Conservation (phyloP, 2,113 vertebrate species). For the Balaenoptera acutorostrata region DNA sequence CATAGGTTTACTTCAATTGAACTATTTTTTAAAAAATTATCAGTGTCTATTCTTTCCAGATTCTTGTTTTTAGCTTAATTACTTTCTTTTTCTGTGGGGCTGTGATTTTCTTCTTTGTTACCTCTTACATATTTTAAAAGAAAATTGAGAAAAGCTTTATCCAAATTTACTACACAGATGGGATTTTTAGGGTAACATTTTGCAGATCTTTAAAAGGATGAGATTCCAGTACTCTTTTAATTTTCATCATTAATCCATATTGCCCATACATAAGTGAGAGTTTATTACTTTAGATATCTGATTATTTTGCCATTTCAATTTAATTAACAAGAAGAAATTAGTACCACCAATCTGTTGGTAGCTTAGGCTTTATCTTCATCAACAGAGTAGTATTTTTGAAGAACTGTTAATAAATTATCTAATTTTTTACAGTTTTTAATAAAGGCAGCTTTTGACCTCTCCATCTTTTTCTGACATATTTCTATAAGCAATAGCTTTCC, state of each 20-base stretch:
- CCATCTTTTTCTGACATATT: not conserved
- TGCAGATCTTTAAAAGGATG: not conserved
- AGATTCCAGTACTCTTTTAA: not conserved
- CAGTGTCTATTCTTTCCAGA: not conserved
- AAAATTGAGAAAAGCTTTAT: not conserved
- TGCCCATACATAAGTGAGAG: not conserved
- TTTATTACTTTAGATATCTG: constrained; percentile 20
- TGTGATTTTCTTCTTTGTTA: not conserved
- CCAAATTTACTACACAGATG: not conserved
- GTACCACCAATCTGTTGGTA: not conserved
- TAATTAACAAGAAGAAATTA: constrained; percentile 5
- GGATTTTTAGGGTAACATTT: not conserved
- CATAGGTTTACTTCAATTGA: not conserved
- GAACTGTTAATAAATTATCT: not conserved
- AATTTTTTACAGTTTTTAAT: constrained; percentile 1
- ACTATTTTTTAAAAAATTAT: not conserved
- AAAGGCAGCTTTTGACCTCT: not conserved
- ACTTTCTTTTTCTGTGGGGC: not conserved
- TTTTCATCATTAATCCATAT: constrained; percentile 4
- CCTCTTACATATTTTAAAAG: not conserved
- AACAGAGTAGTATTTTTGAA: not conserved
- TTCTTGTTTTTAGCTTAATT: not conserved
- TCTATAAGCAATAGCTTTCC: not conserved
- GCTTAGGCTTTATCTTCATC: not conserved
- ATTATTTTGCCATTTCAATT: constrained; percentile 21